These are phyloP conservation scores for Ammodytes dubius DNA, from an alignment of 2,113 vertebrate genomes.

Conservation along the genomic window DNA sequence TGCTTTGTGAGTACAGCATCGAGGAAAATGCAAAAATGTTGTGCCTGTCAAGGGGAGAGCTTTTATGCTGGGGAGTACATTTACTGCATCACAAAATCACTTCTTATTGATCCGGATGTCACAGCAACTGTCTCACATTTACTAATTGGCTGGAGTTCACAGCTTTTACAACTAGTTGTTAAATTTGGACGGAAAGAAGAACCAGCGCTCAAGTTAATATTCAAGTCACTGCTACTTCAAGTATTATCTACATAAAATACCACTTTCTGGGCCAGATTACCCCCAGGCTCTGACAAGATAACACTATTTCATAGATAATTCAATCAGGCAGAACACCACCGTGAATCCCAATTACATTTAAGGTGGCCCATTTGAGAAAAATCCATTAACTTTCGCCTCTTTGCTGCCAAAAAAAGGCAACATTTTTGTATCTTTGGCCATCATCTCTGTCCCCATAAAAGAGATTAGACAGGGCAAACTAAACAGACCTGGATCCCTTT, in stretches of 20 bases:
- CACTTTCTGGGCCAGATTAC: background rate
- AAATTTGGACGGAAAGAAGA: background rate
- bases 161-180: background rate
- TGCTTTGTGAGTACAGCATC: constrained; percentile 48
- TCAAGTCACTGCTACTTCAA: background rate
- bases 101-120: background rate
- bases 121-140: background rate
- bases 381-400: background rate
- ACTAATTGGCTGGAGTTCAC: background rate
- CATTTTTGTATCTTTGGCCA: no score
- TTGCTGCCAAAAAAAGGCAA: background rate
- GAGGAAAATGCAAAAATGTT: constrained; percentile 50
- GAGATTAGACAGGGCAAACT: background rate
- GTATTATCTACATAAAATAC: background rate
- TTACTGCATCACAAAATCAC: background rate
- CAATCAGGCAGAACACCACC: background rate
- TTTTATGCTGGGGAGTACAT: constrained; percentile 32
- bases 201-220: background rate
- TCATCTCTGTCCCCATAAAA: background rate
- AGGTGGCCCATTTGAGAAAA: background rate
- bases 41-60: constrained; percentile 11
- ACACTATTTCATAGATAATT: background rate
- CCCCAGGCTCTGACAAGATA: background rate
- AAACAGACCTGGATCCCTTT: background rate
- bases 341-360: background rate